phyloP scores from a whole-genome alignment of 2,113 vertebrate species.

The Zapus hudsonius region DNA sequence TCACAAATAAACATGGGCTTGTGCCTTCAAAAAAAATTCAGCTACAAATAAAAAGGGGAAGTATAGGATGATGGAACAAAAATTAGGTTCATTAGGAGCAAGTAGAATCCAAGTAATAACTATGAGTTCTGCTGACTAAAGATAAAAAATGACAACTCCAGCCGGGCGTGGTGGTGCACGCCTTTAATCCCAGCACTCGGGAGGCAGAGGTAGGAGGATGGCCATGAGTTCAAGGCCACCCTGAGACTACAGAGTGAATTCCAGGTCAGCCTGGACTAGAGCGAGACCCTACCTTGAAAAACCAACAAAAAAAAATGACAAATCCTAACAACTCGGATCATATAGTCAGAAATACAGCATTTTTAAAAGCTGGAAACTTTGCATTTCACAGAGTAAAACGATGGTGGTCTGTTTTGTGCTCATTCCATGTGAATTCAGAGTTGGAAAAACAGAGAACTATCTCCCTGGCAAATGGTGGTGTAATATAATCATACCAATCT shows the following conservation, averaged over 20 bases:
- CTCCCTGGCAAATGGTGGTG: neutral
- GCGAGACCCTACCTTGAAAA: too few species aligned
- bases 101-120: neutral
- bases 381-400: neutral
- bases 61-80: neutral
- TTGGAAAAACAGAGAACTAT: neutral
- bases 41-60: neutral
- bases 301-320: too few species aligned
- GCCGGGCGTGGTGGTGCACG: too few species aligned
- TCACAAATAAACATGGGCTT: too few species aligned
- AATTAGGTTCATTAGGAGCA: neutral
- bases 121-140: slow-evolving; percentile 9
- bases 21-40: slow-evolving; percentile 40
- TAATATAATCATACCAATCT: neutral
- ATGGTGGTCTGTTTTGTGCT: neutral
- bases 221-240: too few species aligned
- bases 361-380: slow-evolving; percentile 19
- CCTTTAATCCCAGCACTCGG: too few species aligned
- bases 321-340: neutral
- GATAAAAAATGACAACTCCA: too few species aligned
- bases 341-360: neutral
- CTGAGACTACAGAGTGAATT: too few species aligned
- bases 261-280: too few species aligned
- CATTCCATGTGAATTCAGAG: slow-evolving; percentile 13
- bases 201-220: too few species aligned